Evolutionary conservation across 1,140 invertebrate genomes (phyloP).

Genomic region (Rhopalosiphum maidis): DNA sequence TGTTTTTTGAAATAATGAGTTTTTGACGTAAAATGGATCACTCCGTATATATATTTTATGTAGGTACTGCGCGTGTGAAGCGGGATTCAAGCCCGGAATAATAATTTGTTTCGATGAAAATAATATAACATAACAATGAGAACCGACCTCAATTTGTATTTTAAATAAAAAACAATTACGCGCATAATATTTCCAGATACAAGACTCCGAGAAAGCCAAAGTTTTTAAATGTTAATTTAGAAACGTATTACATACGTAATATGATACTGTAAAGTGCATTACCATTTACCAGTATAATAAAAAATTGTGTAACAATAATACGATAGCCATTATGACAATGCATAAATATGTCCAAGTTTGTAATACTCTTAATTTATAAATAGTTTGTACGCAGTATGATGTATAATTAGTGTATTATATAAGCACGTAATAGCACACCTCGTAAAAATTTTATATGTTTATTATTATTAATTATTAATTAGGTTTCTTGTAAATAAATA

Average conservation of each 20-base stretch:
- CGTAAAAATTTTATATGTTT: background rate
- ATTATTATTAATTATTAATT: conserved; percentile 2
- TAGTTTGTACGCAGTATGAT: background rate
- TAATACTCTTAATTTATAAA: background rate
- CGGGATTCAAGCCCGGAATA: background rate
- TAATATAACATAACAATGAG: background rate
- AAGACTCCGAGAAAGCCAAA: background rate
- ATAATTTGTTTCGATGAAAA: background rate
- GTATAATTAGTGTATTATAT: background rate
- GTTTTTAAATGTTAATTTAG: conserved; percentile 40
- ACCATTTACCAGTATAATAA: background rate
- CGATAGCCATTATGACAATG: background rate
- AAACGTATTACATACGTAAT: conserved; percentile 10
- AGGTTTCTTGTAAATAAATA: background rate
- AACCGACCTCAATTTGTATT: background rate
- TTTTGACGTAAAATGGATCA: background rate
- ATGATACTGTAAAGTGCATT: background rate
- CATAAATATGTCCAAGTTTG: background rate
- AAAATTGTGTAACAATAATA: conserved; percentile 20
- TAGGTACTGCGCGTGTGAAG: background rate
- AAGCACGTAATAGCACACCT: background rate
- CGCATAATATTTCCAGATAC: background rate
- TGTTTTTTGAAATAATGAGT: background rate
- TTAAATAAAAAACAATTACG: background rate
- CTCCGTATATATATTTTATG: background rate